Base-by-base conservation (phyloP, 2,113 vertebrate species). In the Motacilla alba region DNA sequence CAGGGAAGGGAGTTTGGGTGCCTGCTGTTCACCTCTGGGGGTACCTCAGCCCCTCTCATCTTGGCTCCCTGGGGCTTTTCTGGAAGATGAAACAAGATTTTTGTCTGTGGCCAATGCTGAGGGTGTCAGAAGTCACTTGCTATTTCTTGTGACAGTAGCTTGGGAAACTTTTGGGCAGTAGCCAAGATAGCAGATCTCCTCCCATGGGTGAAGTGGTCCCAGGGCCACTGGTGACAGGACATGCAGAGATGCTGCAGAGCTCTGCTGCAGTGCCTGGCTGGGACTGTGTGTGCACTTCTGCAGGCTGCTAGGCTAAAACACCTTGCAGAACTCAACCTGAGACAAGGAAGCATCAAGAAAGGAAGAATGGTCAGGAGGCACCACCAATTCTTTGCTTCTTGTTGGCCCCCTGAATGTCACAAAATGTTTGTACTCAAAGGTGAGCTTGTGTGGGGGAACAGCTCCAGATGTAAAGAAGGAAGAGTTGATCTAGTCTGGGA, bases 11-110 rank as follows among this genome's bases (percentile, higher is more conserved):
- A 31, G 13, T 14, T 77, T 67, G 27, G 28, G 50, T 74, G 7
- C 39, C 37, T 0, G 0, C 18, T 63, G 23, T 52, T 56, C 5
- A 0, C 1, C 0, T 62, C 46, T 52, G 8, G 28, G 37, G 10
- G 2, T 1, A 0, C 69, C 68, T 39, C 47, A 47, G 10, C 15
- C 26, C 4, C 11, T 85, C 14, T 75, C 0, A 0, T n/a, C 28
- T 53, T 31, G 22, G 8, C 12, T 75, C 23, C 27, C 7, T 7
- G 41, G 20, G 58, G 11, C 39, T 87, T 74, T 87, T 16, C n/a
- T 63, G 44, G 35, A 50, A 74, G n/a, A 43, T 14, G 20, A 49
- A 62, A 21, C 0, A 6, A 26, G 7, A 7, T 39, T 21, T 62
- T 74, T 70, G 39, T 63, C 67, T 27, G 10, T 39, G 26, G 78